Conservation (phyloP, 2,888 invertebrate species). For the Fabriciana adippe region DNA sequence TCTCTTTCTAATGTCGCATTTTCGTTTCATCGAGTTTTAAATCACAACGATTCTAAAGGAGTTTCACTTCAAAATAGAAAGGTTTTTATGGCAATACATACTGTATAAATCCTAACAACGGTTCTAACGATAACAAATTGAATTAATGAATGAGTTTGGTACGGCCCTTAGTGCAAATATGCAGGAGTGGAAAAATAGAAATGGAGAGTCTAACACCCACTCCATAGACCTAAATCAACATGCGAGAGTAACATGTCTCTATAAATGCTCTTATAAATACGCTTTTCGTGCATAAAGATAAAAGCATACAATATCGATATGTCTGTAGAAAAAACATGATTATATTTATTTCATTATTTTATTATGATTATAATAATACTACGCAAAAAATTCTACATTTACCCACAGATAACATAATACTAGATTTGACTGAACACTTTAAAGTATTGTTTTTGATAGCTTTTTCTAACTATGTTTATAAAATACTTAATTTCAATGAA, state of each 20-base stretch:
- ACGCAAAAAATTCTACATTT: no score
- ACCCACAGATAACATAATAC: no score
- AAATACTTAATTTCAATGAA: conserved; percentile 50
- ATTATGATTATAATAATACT: no score
- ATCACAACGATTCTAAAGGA: no score
- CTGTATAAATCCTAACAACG: no score
- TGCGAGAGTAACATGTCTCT: conserved; percentile 42
- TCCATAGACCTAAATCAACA: conserved; percentile 65
- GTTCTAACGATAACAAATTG: conserved; percentile 1
- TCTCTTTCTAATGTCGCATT: no score
- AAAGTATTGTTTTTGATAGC: no score
- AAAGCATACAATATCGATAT: background rate
- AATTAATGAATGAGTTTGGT: conserved; percentile 25
- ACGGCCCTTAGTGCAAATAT: conserved; percentile 6
- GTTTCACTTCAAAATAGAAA: no score
- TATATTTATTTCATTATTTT: background rate
- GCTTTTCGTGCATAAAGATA: conserved; percentile 1
- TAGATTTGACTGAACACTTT: no score
- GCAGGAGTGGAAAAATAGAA: conserved; percentile 25
- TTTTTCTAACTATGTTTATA: background rate
- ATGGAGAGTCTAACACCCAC: conserved; percentile 25
- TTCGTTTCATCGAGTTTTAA: no score
- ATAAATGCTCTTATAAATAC: conserved; percentile 33
- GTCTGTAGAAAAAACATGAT: background rate
- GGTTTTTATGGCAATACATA: no score